Base-by-base conservation (phyloP, 2,888 invertebrate genomes). In the Eupeodes luniger region DNA sequence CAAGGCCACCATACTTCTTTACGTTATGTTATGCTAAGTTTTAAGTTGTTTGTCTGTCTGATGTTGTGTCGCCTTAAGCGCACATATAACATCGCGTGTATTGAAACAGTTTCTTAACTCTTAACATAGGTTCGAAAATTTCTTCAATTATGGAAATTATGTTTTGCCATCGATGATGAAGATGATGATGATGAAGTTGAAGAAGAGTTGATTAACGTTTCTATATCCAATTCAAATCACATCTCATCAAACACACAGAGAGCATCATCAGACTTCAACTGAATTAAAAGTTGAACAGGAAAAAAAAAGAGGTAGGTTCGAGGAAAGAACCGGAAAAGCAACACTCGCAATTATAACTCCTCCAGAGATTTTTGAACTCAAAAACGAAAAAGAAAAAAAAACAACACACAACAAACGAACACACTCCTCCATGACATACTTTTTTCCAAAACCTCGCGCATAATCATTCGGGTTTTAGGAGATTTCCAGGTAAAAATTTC, bases 291-390 rank as follows among this genome's bases (percentile, higher is more conserved):
- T 34, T 14, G 5, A 19, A 19, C 19, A 70, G 19, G n/a, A 51
- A 27, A 44, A 7, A 51, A 7, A 51, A 49, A 9, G 1, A 9
- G 40, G 40, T 40, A 40, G 40, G 40, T 40, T 57, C 70, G 40
- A 70, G 40, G 27, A 72, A 72, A 72, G 59, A 72, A 72, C 72
- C 79, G 76, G 69, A 76, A 81, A 59, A 80, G 27, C 51, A 81
- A 81, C 19, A 79, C 36, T 72, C 55, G 72, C 80, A 80, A 80
- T 74, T 81, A 80, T 55, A 47, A 72, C 70, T 72, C 70, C 57
- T 81, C 59, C 34, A 77, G 57, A 77, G 66, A 74, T 59, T 55
- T 67, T 67, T 74, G 74, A 74, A 74, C 77, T 49, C 70, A 14
- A 14, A 12, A 27, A 27, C 1, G 3, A 3, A 27, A 14, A 4